Conservation (phyloP, 2,797 vertebrate genomes). For the Coluber constrictor region DNA sequence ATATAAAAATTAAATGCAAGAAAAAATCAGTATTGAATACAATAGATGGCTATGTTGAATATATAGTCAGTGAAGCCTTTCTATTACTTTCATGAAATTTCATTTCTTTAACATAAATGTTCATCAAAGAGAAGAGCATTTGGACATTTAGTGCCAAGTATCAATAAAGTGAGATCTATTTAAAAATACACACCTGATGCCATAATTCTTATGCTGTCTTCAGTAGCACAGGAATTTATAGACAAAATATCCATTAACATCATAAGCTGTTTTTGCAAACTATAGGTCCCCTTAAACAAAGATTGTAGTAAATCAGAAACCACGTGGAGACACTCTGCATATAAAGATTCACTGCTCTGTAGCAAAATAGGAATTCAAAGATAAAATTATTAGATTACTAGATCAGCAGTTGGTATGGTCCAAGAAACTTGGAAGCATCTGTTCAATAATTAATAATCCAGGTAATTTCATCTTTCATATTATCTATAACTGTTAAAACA, state of each 20-base stretch:
- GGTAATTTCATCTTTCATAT: neutral
- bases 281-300: slow-evolving; percentile 89
- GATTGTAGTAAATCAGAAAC: slow-evolving; percentile 89
- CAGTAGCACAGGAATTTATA: slow-evolving; percentile 69
- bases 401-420: neutral
- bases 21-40: neutral
- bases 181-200: slow-evolving; percentile 75
- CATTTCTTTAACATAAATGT: neutral
- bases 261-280: slow-evolving; percentile 89
- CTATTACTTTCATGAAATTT: neutral
- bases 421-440: rapidly evolving
- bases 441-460: neutral
- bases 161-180: neutral
- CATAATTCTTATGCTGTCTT: slow-evolving; percentile 74
- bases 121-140: neutral
- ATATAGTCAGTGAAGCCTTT: neutral
- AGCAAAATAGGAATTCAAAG: neutral
- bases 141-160: neutral
- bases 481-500: neutral
- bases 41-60: neutral
- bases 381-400: neutral
- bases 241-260: slow-evolving; percentile 83
- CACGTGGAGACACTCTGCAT: slow-evolving; percentile 84
- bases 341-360: slow-evolving; percentile 88
- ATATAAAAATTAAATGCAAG: neutral